Base-by-base conservation (phyloP, 2,797 vertebrate genomes). In the Martes flavigula region DNA sequence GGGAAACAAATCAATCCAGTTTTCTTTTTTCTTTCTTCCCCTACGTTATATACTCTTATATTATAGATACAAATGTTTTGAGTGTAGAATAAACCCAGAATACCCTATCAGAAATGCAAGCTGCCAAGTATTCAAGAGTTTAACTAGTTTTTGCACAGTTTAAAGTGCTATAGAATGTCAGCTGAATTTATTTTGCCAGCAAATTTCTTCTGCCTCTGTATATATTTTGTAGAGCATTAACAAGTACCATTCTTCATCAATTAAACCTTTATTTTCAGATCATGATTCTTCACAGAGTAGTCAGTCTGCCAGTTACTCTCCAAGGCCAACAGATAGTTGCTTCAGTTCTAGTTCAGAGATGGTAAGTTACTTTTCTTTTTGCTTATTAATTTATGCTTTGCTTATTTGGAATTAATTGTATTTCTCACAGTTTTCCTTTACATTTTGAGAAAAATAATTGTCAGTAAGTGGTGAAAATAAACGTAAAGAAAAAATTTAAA, bases 331-430 rank as follows among this genome's bases (percentile, higher is more conserved):
- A 17, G 98, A 98, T 3, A 98, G 98, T 97, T 98, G 91, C 97
- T 96, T 98, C 75, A 99, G 97, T 97, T 98, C 98, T 84, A 98
- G 98, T 97, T 98, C 99, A 35, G 98, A 98, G 23, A 83, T 81
- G 70, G 99, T 99, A 97, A 99, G 99, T 87, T 38, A 82, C 56
- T 15, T 72, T 21, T 23, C 81, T 75, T 62, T 46, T 85, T 13
- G 32, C 35, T 93, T 91, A 35, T 77, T 94, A 89, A 66, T 70
- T 14, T 73, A 48, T 91, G 62, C 12, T 78, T 0, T 64, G 56
- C 46, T 96, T 72, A 48, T 84, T 82, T 93, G 35, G 72, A 70
- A 43, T 87, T 40, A 43, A 15, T 86, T 91, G 14, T 83, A 85
- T 48, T 87, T 90, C 32, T 62, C 8, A 60, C 70, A 32, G 25